phyloP scores from a whole-genome alignment of 2,113 vertebrate species.

The Odontesthes bonariensis region DNA sequence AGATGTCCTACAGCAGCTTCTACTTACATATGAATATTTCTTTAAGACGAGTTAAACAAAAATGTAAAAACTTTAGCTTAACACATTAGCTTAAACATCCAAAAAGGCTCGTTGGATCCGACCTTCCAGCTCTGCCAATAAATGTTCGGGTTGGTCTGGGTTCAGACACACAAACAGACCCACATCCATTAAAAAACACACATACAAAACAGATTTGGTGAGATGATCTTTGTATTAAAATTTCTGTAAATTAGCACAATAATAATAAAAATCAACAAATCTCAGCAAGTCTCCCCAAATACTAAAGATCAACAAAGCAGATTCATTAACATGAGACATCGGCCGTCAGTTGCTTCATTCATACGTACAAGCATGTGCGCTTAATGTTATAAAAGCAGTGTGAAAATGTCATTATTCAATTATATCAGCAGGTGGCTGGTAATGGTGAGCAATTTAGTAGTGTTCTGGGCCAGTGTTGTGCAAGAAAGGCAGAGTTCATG shows the following conservation, averaged over 20 bases:
- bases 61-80: too few species aligned
- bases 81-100: background rate
- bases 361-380: slow-evolving; percentile 29
- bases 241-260: slow-evolving; percentile 35
- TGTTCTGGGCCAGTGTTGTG: slow-evolving; percentile 36
- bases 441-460: slow-evolving; percentile 58
- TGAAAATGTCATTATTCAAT: slow-evolving; percentile 59
- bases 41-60: too few species aligned
- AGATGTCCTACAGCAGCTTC: background rate
- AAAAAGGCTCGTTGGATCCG: slow-evolving; percentile 52
- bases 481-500: slow-evolving; percentile 37
- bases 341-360: slow-evolving; percentile 28
- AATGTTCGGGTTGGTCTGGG: slow-evolving; percentile 57
- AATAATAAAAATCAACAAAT: slow-evolving; percentile 32
- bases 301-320: slow-evolving; percentile 31
- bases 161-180: slow-evolving; percentile 58
- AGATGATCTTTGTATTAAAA: slow-evolving; percentile 55
- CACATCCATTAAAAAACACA: slow-evolving; percentile 35
- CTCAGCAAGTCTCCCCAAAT: slow-evolving; percentile 18
- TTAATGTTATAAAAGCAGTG: slow-evolving; percentile 64
- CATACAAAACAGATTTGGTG: slow-evolving; percentile 39
- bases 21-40: too few species aligned
- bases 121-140: slow-evolving; percentile 77
- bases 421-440: slow-evolving; percentile 62
- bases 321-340: slow-evolving; percentile 19